Conservation (phyloP, 2,888 invertebrate species). For the Heliconius charithonia region DNA sequence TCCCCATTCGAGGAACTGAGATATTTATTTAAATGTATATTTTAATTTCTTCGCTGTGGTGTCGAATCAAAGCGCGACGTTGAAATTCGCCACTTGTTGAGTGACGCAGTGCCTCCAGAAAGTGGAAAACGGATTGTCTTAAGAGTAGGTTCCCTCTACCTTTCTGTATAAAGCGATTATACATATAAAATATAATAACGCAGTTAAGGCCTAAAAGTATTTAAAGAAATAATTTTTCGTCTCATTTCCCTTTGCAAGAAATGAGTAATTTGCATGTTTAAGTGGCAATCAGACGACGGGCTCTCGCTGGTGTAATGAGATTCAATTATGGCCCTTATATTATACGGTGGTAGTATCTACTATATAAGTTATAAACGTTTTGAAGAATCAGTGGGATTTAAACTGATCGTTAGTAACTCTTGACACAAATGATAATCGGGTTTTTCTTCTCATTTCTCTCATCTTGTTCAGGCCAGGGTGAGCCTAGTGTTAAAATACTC, state of each 20-base stretch:
- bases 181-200: background rate
- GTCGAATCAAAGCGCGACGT: no score
- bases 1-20: no score
- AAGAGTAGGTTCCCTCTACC: no score
- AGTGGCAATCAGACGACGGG: conserved; percentile 54
- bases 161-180: no score
- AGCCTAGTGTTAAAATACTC: background rate
- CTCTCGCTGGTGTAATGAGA: conserved; percentile 44
- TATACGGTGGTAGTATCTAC: background rate
- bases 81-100: no score
- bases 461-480: background rate
- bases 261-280: conserved; percentile 57
- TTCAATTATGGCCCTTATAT: conserved; percentile 40
- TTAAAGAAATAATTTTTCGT: conserved; percentile 31
- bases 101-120: no score
- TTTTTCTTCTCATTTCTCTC: no score
- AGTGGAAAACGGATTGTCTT: no score
- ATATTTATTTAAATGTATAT: no score
- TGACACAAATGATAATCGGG: background rate
- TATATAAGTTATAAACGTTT: background rate
- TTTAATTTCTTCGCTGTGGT: no score
- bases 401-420: background rate
- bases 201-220: conserved; percentile 20
- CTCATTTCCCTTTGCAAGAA: conserved; percentile 45
- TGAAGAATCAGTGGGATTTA: background rate